A percentile compares a stretch with the other conserved stretches of the same genome.
Conservation (phyloP, 2,797 vertebrate genomes). For the Argya squamiceps region DNA sequence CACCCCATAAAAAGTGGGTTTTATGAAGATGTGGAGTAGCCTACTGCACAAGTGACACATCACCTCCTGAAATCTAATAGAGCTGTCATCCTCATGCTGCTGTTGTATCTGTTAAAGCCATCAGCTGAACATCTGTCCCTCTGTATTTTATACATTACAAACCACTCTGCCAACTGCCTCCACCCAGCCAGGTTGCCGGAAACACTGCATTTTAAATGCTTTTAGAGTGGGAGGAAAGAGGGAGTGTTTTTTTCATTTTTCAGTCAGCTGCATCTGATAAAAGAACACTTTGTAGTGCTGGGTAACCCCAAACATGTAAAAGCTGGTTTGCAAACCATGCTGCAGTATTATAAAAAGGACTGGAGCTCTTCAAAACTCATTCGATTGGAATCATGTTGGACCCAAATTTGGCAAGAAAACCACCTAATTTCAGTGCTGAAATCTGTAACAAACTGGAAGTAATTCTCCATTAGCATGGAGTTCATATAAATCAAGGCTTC, state of each 20-base stretch:
- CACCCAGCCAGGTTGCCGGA: conserved; percentile 7
- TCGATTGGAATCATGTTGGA: not conserved
- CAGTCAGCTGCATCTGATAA: conserved; percentile 65
- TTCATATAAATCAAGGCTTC: conserved; percentile 43
- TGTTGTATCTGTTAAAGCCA: conserved; percentile 17
- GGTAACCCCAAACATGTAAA: conserved; percentile 53
- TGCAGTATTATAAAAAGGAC: not conserved
- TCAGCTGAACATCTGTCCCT: conserved; percentile 46
- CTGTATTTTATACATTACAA: not conserved
- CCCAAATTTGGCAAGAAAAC: conserved; percentile 34
- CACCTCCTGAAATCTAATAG: conserved; percentile 53
- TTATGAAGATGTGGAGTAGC: conserved; percentile 45
- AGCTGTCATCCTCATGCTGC: conserved; percentile 43
- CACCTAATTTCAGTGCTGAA: conserved; percentile 26
- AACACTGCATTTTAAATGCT: conserved; percentile 28
- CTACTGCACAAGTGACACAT: conserved; percentile 34
- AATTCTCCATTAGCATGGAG: conserved; percentile 40
- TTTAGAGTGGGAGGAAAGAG: conserved; percentile 36
- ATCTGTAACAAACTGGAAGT: conserved; percentile 51
- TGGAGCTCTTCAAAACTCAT: conserved; percentile 20
- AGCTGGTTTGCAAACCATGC: conserved; percentile 16
- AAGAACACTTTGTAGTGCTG: conserved; percentile 41
- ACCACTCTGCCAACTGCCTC: conserved; percentile 19
- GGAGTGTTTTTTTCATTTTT: conserved; percentile 49
- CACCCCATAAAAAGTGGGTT: conserved; percentile 45